Conservation (phyloP, 2,797 vertebrate species). For the Pangasius djambal region DNA sequence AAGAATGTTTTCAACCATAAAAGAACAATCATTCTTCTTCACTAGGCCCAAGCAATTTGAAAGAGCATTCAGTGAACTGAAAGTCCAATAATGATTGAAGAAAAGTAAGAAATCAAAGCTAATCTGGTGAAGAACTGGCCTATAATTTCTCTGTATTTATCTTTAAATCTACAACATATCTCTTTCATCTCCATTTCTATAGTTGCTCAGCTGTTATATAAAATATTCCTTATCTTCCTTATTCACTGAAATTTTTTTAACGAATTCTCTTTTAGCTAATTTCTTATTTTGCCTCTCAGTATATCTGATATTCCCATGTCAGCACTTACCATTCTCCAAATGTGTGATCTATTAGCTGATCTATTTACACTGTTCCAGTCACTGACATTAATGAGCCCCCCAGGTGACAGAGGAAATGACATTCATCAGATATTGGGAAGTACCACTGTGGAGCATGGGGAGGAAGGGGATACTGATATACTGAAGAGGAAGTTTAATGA, state of each 20-base stretch:
- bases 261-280: not conserved
- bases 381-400: constrained; percentile 52
- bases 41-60: not conserved
- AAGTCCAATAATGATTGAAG: constrained; percentile 49
- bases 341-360: constrained; percentile 45
- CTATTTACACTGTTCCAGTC: constrained; percentile 37
- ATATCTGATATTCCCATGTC: not conserved
- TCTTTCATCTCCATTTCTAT: not conserved
- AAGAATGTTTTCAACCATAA: constrained; percentile 1
- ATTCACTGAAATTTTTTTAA: not conserved
- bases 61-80: constrained; percentile 26
- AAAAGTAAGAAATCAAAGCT: constrained; percentile 8
- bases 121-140: constrained; percentile 17
- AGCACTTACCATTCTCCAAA: constrained; percentile 7
- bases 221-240: not conserved
- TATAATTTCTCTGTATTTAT: constrained; percentile 5
- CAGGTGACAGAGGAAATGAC: constrained; percentile 49
- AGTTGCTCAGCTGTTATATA: not conserved
- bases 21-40: constrained; percentile 4
- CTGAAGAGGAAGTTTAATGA: constrained; percentile 36
- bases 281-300: not conserved
- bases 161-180: constrained; percentile 7
- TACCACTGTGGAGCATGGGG: constrained; percentile 33
- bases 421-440: constrained; percentile 35
- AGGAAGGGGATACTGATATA: not conserved